Conservation (phyloP, 2,113 vertebrate species). For the Psephotus haematonotus region DNA sequence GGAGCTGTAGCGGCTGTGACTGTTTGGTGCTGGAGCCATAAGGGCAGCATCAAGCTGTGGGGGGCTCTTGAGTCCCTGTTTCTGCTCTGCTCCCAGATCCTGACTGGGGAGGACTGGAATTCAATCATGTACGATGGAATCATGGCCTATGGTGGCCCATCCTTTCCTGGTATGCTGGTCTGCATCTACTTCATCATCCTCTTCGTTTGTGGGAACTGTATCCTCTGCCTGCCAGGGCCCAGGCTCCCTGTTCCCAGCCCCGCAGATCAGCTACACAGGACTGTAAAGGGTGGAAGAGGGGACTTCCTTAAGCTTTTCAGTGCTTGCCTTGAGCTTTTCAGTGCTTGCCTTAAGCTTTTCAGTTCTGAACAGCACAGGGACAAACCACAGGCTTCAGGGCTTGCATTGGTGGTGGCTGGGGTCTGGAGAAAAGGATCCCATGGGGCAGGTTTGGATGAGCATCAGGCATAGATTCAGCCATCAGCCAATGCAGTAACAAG, state of each 20-base stretch:
- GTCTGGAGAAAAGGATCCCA: neutral
- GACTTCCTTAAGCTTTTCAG: neutral
- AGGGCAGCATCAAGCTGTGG: neutral
- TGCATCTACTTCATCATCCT: constrained; percentile 94
- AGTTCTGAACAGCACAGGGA: neutral
- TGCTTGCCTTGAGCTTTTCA: neutral
- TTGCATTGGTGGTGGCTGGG: neutral
- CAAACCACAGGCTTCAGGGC: neutral
- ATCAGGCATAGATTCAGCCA: neutral
- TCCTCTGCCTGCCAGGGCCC: constrained; percentile 69
- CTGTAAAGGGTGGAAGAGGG: neutral
- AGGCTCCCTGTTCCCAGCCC: neutral
- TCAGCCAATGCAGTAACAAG: neutral
- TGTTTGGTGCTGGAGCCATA: neutral
- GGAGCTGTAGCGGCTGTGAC: neutral
- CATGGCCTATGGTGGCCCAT: constrained; percentile 90
- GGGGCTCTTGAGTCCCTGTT: neutral
- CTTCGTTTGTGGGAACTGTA: constrained; percentile 96
- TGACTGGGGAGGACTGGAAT: constrained; percentile 96
- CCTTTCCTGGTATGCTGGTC: constrained; percentile 89
- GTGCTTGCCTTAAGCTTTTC: neutral
- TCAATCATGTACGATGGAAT: constrained; percentile 94
- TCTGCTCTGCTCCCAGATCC: constrained; percentile 74
- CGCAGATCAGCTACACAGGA: neutral
- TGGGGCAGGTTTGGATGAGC: neutral